Percentiles rank a stretch among this genome's conserved stretches.
These are phyloP conservation scores for Morphnarchus princeps DNA, from an alignment of 2,113 vertebrate genomes.

Conservation along the genomic window DNA sequence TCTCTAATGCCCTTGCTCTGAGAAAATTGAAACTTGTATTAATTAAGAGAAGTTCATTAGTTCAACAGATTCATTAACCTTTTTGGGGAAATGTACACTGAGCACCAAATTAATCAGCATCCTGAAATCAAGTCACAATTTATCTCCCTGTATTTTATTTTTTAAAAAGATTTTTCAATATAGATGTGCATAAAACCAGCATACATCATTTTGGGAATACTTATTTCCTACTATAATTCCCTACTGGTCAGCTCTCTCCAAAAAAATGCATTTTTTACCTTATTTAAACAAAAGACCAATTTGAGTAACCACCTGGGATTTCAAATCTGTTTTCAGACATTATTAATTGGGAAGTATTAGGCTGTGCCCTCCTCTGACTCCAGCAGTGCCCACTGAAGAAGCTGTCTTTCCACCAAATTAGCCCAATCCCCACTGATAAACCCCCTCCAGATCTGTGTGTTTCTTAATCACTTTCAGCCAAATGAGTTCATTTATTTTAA, in stretches of 20 bases:
- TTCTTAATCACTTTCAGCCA: slow-evolving; percentile 44
- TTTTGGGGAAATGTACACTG: slow-evolving; percentile 50
- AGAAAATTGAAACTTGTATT: slow-evolving; percentile 54
- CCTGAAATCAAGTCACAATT: slow-evolving; percentile 24
- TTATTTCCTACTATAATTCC: background rate
- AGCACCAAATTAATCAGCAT: slow-evolving; percentile 64
- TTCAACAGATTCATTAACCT: slow-evolving; percentile 65
- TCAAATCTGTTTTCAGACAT: slow-evolving; percentile 8
- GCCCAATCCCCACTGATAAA: slow-evolving; percentile 22
- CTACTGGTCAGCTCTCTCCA: background rate
- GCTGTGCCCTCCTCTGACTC: slow-evolving; percentile 21
- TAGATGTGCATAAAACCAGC: background rate
- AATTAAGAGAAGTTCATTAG: slow-evolving; percentile 58
- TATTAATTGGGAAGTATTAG: slow-evolving; percentile 24
- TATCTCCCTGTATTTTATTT: background rate
- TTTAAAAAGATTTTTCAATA: background rate
- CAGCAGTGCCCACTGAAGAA: background rate
- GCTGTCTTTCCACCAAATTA: slow-evolving; percentile 10
- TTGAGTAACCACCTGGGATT: background rate
- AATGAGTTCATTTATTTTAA: slow-evolving; percentile 6
- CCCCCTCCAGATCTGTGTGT: background rate
- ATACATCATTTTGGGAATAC: background rate
- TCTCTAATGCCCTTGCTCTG: background rate
- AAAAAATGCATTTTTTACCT: background rate
- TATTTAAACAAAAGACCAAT: slow-evolving; percentile 27